These are phyloP conservation scores for Arbacia lixula DNA, from an alignment of 53 echinoderm and acorn worm species.

Conservation along the genomic window DNA sequence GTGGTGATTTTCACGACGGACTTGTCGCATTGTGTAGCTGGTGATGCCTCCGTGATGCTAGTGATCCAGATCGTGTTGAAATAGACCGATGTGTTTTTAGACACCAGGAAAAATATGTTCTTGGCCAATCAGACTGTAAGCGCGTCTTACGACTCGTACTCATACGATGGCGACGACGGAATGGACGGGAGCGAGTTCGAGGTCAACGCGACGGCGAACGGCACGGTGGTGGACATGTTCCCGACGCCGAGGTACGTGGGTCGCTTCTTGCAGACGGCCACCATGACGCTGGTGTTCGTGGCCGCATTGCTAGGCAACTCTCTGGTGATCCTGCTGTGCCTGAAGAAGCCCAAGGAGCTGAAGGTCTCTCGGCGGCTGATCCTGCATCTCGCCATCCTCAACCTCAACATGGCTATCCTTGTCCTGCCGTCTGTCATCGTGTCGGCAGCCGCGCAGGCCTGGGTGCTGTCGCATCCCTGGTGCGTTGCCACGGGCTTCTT, in stretches of 20 bases:
- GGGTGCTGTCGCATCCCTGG: conserved; percentile 65
- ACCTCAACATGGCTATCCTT: conserved; percentile 77
- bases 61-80: too few species aligned
- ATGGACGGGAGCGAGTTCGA: too few species aligned
- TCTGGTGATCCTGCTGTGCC: conserved; percentile 75
- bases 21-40: too few species aligned
- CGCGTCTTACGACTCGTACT: too few species aligned
- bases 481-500: conserved; percentile 75
- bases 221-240: conserved; percentile 13
- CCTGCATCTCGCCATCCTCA: conserved; percentile 78
- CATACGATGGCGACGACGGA: too few species aligned
- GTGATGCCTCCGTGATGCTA: too few species aligned
- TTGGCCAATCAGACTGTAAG: too few species aligned
- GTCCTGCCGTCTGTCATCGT: conserved; percentile 80
- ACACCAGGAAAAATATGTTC: too few species aligned
- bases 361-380: conserved; percentile 82
- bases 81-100: too few species aligned
- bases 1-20: too few species aligned
- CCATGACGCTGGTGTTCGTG: conserved; percentile 66
- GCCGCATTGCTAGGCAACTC: conserved; percentile 80
- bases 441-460: conserved; percentile 66
- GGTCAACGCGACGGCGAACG: conserved; percentile 21
- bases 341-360: conserved; percentile 76
- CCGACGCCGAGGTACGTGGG: conserved; percentile 44
- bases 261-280: conserved; percentile 44